Evolutionary conservation across 2,888 invertebrate species (phyloP), one percentile per base, ranked within the genome.

Genomic region (Drosophila ustulata): DNA sequence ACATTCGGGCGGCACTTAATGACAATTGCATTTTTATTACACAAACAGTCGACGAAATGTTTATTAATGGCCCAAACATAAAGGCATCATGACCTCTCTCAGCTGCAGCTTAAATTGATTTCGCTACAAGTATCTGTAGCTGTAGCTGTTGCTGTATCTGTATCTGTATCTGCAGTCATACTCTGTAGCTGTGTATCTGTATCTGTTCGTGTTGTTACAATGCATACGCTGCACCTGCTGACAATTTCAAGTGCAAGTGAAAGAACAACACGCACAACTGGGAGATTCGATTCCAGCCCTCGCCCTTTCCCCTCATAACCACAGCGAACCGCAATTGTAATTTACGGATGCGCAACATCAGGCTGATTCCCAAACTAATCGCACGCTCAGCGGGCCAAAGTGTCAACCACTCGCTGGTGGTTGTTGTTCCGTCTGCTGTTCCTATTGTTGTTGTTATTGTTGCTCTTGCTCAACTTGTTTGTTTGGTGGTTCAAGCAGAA

Each of bases 191-290:
- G 51, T 53, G 51, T 75, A 62, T 51, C 26, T 53, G 50, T 80
- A 56, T 45, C 69, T 66, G 66, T 70, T 49, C 46, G 57, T 87
- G 77, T 83, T 91, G 78, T 90, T 90, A 75, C 78, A 89, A 56
- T 66, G 88, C 89, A 86, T 82, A 59, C 65, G 65, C 67, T 86
- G 88, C 91, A 91, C 91, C 91, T 91, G 92, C 91, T 91, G 92
- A 90, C 92, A 91, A 91, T 91, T 91, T 91, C 87, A 91, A 91
- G 92, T 91, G 91, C 87, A 81, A 65, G 59, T 80, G 67, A 75
- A 78, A 72, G 66, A 87, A 82, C 76, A 85, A 80, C 86, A 83
- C 64, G 75, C 66, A 80, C 83, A 88, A 88, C 89, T 88, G 83
- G 84, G 64, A 61, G 71, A 86, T 88, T 82, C 57, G 30, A 30